Conservation (phyloP, 2,113 vertebrate genomes). For the Electrona antarctica region DNA sequence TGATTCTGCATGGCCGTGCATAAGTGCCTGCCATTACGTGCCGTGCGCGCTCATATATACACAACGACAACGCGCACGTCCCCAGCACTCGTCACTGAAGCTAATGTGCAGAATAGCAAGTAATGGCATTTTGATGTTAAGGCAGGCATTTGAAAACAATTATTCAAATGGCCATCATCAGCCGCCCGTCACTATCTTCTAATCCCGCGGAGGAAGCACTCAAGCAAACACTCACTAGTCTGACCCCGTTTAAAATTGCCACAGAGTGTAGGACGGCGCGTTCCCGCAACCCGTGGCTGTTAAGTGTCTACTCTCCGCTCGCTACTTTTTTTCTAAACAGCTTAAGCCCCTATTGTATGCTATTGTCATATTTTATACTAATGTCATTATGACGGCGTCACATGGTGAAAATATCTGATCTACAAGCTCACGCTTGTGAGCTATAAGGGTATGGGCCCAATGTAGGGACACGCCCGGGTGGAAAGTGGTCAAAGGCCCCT, state of each 20-base stretch:
- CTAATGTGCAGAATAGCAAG: constrained; percentile 51
- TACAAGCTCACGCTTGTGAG: no score
- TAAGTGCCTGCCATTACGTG: constrained; percentile 65
- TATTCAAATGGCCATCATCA: constrained; percentile 67
- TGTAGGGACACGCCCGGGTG: no score
- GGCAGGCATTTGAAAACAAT: constrained; percentile 75
- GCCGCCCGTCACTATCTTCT: constrained; percentile 49
- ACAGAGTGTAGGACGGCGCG: constrained; percentile 7
- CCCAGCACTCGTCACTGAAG: constrained; percentile 32
- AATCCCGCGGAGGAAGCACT: constrained; percentile 62
- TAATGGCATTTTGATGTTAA: constrained; percentile 72
- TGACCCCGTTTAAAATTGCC: constrained; percentile 60
- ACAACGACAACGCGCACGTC: constrained; percentile 7
- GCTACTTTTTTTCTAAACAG: no score
- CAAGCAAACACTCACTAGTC: constrained; percentile 56
- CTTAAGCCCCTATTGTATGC: no score
- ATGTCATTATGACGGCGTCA: no score
- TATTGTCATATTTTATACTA: no score
- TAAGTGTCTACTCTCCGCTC: constrained; percentile 60
- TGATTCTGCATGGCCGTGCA: constrained; percentile 56
- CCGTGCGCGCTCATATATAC: constrained; percentile 8
- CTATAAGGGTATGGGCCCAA: no score
- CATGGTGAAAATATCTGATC: no score
- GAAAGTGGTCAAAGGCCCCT: not conserved
- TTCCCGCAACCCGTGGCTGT: constrained; percentile 37